These are phyloP conservation scores for Parauchenoglanis punctatus DNA, from an alignment of 2,797 vertebrate species.

Conservation along the genomic window DNA sequence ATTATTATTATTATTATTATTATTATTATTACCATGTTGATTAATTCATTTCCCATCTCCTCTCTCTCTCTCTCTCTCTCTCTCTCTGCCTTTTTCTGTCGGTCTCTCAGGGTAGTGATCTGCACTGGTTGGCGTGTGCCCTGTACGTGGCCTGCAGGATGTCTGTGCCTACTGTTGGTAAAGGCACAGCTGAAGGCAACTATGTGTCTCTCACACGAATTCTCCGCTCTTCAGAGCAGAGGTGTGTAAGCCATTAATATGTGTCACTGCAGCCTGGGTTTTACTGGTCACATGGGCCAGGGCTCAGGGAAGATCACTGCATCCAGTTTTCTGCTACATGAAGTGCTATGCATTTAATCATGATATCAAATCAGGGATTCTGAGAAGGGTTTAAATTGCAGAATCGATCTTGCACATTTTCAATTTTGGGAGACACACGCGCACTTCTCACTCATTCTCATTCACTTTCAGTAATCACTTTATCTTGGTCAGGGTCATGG, in stretches of 20 bases:
- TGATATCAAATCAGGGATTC: background rate
- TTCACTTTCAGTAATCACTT: background rate
- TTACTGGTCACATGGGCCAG: background rate
- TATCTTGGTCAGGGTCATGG: background rate
- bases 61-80: conserved; percentile 23
- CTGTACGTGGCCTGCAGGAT: conserved; percentile 93
- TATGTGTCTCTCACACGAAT: conserved; percentile 92
- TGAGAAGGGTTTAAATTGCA: background rate
- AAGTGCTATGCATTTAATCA: background rate
- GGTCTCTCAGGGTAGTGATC: conserved; percentile 83
- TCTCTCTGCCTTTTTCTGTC: conserved; percentile 40
- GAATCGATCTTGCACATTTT: background rate
- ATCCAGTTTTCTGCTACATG: background rate
- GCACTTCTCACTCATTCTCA: background rate
- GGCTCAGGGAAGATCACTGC: background rate
- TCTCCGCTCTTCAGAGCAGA: conserved; percentile 87
- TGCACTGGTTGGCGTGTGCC: conserved; percentile 92
- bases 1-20: background rate
- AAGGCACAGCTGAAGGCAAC: conserved; percentile 89
- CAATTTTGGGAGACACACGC: background rate
- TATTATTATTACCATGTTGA: background rate
- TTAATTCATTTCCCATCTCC: background rate
- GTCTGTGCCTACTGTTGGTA: conserved; percentile 86
- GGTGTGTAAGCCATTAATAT: conserved; percentile 69
- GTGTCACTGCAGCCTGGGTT: background rate